phyloP scores from a whole-genome alignment of 2,888 invertebrate species.

The Pammene fasciana region DNA sequence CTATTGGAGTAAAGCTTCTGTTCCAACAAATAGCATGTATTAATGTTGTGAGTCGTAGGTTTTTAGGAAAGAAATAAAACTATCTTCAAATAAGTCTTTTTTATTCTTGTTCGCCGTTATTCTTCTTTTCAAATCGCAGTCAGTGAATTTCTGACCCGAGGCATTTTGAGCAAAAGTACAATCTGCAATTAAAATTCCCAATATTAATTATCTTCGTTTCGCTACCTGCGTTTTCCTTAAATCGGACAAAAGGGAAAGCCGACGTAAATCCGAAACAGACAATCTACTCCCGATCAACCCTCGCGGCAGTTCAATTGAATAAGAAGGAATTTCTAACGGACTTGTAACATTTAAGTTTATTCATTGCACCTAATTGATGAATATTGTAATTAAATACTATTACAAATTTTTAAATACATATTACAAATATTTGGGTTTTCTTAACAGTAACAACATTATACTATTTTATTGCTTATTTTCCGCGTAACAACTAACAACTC shows the following conservation, averaged over 20 bases:
- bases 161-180: too few species aligned
- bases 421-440: not conserved
- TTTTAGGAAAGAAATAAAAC: not conserved
- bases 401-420: not conserved
- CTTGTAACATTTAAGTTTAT: not conserved
- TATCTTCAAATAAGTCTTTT: not conserved
- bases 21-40: not conserved
- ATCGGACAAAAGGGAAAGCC: not conserved
- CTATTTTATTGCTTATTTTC: too few species aligned
- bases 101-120: too few species aligned
- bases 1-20: not conserved
- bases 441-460: too few species aligned
- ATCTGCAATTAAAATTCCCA: not conserved
- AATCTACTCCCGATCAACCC: not conserved
- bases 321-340: not conserved
- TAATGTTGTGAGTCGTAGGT: not conserved
- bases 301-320: slow-evolving; percentile 1
- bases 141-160: too few species aligned
- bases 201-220: slow-evolving; percentile 1
- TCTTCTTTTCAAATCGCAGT: too few species aligned
- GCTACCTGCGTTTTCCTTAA: not conserved
- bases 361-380: too few species aligned
- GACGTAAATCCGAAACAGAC: not conserved
- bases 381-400: too few species aligned
- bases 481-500: too few species aligned